These are phyloP conservation scores for Apeira syringaria DNA, from an alignment of 2,888 invertebrate species.

Conservation along the genomic window DNA sequence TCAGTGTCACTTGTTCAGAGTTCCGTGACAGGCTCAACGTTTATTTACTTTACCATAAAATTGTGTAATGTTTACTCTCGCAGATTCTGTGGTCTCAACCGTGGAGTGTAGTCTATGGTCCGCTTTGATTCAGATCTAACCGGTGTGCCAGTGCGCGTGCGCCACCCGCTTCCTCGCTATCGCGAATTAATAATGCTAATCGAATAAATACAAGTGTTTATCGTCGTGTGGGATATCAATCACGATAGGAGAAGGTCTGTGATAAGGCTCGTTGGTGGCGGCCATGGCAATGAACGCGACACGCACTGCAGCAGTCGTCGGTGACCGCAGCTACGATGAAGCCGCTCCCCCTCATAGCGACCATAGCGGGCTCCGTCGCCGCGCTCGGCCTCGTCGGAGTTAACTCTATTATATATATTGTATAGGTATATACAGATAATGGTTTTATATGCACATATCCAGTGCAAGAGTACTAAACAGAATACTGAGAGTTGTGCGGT, in stretches of 20 bases:
- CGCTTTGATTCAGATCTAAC: too few species aligned
- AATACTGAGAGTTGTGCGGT: too few species aligned
- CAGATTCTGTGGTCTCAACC: too few species aligned
- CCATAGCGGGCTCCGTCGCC: constrained; percentile 45
- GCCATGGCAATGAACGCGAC: not conserved
- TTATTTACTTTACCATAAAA: too few species aligned
- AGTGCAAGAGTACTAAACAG: too few species aligned
- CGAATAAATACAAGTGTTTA: constrained; percentile 1
- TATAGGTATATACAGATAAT: too few species aligned
- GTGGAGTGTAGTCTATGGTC: too few species aligned
- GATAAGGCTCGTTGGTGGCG: constrained; percentile 1
- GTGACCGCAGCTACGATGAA: constrained; percentile 39
- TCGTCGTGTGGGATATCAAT: constrained; percentile 3
- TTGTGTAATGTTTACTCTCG: too few species aligned
- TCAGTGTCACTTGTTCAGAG: too few species aligned
- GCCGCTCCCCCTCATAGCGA: constrained; percentile 38
- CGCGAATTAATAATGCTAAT: constrained; percentile 6
- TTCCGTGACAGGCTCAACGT: too few species aligned
- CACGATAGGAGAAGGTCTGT: constrained; percentile 9
- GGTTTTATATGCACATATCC: too few species aligned
- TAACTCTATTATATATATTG: constrained; percentile 35
- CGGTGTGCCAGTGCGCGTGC: constrained; percentile 4
- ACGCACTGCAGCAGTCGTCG: constrained; percentile 10
- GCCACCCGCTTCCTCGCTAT: not conserved
- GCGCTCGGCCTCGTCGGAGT: constrained; percentile 55